Percentiles rank a stretch among this genome's conserved stretches.
These are phyloP conservation scores for Aricia artaxerxes DNA, from an alignment of 2,888 invertebrate genomes.

Conservation along the genomic window DNA sequence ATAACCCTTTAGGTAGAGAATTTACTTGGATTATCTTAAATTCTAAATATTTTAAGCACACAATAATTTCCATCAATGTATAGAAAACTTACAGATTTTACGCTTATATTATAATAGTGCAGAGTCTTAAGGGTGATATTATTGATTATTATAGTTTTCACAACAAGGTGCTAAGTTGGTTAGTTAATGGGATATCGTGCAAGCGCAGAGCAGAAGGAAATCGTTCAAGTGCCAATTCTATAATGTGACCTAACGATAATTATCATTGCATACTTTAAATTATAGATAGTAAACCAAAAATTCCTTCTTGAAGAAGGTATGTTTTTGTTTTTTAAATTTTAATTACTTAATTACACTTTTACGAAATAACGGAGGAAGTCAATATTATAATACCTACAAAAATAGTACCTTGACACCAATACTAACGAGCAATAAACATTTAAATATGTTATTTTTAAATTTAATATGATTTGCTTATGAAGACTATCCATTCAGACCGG, in stretches of 20 bases:
- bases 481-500: background rate
- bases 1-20: background rate
- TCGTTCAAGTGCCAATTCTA: conserved; percentile 50
- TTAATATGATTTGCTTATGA: background rate
- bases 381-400: conserved; percentile 41
- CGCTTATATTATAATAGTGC: background rate
- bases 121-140: background rate
- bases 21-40: background rate
- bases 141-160: background rate
- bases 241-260: background rate
- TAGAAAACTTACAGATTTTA: background rate
- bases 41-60: background rate
- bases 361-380: conserved; percentile 51
- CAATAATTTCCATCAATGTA: background rate
- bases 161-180: conserved; percentile 34
- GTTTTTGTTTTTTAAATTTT: background rate
- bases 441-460: conserved; percentile 21
- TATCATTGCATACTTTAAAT: background rate
- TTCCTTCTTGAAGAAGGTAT: background rate
- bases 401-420: conserved; percentile 27
- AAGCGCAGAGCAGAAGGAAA: conserved; percentile 45
- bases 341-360: conserved; percentile 38
- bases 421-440: conserved; percentile 1
- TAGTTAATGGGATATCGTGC: conserved; percentile 48
- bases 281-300: background rate